These are phyloP conservation scores for Liparis tanakae DNA, from an alignment of 2,797 vertebrate genomes.

Conservation along the genomic window DNA sequence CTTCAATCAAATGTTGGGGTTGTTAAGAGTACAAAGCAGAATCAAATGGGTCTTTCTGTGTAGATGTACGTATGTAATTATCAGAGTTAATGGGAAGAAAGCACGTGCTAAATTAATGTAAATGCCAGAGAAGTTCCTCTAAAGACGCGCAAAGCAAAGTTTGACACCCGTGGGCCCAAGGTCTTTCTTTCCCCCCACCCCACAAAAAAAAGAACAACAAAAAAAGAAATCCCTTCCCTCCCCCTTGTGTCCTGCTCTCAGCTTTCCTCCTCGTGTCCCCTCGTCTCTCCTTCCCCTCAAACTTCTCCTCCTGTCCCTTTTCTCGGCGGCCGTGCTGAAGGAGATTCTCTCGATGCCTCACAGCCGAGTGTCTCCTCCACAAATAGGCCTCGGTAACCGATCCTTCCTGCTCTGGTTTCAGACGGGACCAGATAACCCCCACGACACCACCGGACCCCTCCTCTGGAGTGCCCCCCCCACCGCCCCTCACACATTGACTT, in stretches of 20 bases:
- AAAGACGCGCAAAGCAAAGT: slow-evolving; percentile 10
- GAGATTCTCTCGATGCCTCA: slow-evolving; percentile 83
- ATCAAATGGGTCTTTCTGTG: slow-evolving; percentile 1
- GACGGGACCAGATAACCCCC: slow-evolving; percentile 80
- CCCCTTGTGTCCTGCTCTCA: slow-evolving; percentile 26
- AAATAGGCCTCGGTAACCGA: slow-evolving; percentile 84
- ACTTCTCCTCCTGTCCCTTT: slow-evolving; percentile 60
- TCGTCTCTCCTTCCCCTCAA: slow-evolving; percentile 54
- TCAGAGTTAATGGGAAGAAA: slow-evolving; percentile 19
- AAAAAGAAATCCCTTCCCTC: slow-evolving; percentile 26
- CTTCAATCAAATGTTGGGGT: background rate
- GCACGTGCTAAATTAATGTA: slow-evolving; percentile 10
- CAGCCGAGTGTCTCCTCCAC: slow-evolving; percentile 85
- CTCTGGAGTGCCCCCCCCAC: slow-evolving; percentile 69
- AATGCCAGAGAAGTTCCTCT: slow-evolving; percentile 1
- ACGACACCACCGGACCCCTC: slow-evolving; percentile 67
- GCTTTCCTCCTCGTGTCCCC: slow-evolving; percentile 52
- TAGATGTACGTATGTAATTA: slow-evolving; percentile 13
- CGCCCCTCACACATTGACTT: slow-evolving; percentile 78
- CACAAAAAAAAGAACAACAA: background rate
- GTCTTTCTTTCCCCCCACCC: slow-evolving; percentile 31
- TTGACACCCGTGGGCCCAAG: background rate
- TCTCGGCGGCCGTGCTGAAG: slow-evolving; percentile 72
- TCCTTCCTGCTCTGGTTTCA: slow-evolving; percentile 84
- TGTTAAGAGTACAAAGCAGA: background rate